Evolutionary conservation across 1,140 invertebrate species (phyloP).

Genomic region (Brachionus angularis): DNA sequence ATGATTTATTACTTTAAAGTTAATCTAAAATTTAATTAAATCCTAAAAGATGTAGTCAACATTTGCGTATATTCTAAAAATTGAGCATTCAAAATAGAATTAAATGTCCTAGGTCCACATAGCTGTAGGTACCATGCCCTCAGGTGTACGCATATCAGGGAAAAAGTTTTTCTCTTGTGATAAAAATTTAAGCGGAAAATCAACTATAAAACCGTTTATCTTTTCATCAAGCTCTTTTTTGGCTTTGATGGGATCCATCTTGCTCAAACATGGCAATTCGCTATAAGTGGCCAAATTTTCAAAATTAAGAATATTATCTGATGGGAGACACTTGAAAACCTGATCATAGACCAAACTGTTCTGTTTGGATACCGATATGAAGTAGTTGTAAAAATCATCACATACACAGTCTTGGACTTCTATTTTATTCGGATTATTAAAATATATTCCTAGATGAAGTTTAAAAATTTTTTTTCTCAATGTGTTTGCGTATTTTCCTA

Average conservation of each 20-base stretch:
- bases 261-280: neutral
- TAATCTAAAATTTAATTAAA: too few relatives aligned
- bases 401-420: slow-evolving; percentile 18
- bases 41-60: too few relatives aligned
- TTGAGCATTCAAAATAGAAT: too few relatives aligned
- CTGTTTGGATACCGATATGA: neutral
- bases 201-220: slow-evolving; percentile 35
- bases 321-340: slow-evolving; percentile 37
- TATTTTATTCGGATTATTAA: slow-evolving; percentile 29
- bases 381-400: slow-evolving; percentile 30
- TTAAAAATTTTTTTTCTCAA: slow-evolving; percentile 41
- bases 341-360: slow-evolving; percentile 37
- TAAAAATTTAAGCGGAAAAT: slow-evolving; percentile 43
- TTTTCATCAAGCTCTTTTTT: slow-evolving; percentile 34
- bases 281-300: slow-evolving; percentile 25
- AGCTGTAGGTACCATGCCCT: slow-evolving; percentile 13
- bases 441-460: slow-evolving; percentile 36
- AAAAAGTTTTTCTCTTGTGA: slow-evolving; percentile 35
- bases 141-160: slow-evolving; percentile 30
- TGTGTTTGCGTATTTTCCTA: slow-evolving; percentile 19
- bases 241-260: neutral
- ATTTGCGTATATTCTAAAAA: too few relatives aligned
- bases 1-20: too few relatives aligned
- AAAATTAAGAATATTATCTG: slow-evolving; percentile 31
- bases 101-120: slow-evolving; percentile 27